Conservation (phyloP, 2,113 vertebrate genomes). For the Brachyistius frenatus region DNA sequence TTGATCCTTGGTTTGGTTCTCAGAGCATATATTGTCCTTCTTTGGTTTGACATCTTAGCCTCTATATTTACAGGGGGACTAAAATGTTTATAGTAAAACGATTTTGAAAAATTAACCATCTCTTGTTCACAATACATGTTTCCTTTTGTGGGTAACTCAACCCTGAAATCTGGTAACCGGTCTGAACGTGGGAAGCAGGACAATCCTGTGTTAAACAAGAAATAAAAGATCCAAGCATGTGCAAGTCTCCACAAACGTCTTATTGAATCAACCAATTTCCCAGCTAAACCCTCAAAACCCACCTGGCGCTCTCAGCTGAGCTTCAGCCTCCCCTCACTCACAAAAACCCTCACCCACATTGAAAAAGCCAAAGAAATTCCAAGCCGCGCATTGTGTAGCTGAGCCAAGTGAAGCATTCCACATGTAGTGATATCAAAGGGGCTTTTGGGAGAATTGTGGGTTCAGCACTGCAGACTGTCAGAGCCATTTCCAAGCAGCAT, state of each 20-base stretch:
- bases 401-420: slow-evolving; percentile 72
- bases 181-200: slow-evolving; percentile 16
- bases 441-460: slow-evolving; percentile 39
- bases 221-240: slow-evolving; percentile 33
- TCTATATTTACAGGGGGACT: background rate
- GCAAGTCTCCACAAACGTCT: slow-evolving; percentile 42
- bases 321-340: slow-evolving; percentile 28
- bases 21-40: background rate
- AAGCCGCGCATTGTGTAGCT: slow-evolving; percentile 31
- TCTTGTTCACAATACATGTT: slow-evolving; percentile 30
- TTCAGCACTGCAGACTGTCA: slow-evolving; percentile 40
- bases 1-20: slow-evolving; percentile 7
- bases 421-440: slow-evolving; percentile 48
- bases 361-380: slow-evolving; percentile 60
- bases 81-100: slow-evolving; percentile 35
- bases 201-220: slow-evolving; percentile 34
- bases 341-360: slow-evolving; percentile 37
- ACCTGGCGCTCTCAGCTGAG: slow-evolving; percentile 28
- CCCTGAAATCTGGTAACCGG: slow-evolving; percentile 6
- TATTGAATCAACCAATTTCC: slow-evolving; percentile 39
- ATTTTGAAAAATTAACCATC: slow-evolving; percentile 17
- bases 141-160: slow-evolving; percentile 10
- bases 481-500: slow-evolving; percentile 55
- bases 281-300: slow-evolving; percentile 38
- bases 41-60: slow-evolving; percentile 16